phyloP scores from a whole-genome alignment of 1,140 invertebrate species.

The Daktulosphaira vitifoliae region DNA sequence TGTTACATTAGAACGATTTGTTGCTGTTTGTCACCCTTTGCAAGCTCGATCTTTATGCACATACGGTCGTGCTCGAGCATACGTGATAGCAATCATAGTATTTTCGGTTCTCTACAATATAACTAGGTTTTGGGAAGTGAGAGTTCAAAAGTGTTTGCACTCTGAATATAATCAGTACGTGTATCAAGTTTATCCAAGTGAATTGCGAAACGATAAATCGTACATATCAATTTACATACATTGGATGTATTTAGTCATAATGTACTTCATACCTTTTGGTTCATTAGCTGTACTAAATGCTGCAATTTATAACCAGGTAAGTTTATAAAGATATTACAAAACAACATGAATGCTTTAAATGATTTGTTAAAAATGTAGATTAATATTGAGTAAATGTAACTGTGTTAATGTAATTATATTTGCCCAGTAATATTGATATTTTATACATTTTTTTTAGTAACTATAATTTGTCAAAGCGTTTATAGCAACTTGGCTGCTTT shows the following conservation, averaged over 20 bases:
- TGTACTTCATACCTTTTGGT: conserved; percentile 83
- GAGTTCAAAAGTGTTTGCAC: conserved; percentile 33
- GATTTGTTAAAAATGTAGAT: not conserved
- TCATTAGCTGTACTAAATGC: conserved; percentile 77
- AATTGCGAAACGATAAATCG: conserved; percentile 56
- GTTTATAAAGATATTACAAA: no score
- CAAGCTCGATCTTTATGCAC: conserved; percentile 81
- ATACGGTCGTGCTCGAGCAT: conserved; percentile 74
- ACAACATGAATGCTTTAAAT: no score
- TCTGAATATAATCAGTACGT: conserved; percentile 51
- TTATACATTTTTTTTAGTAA: no score
- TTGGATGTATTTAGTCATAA: conserved; percentile 84
- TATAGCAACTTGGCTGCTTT: no score
- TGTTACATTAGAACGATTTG: conserved; percentile 90
- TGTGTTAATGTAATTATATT: no score
- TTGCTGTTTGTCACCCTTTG: conserved; percentile 91
- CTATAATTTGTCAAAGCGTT: no score
- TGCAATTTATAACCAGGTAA: conserved; percentile 73
- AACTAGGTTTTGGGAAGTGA: conserved; percentile 53
- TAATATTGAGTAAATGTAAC: no score
- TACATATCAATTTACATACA: conserved; percentile 84
- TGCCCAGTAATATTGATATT: no score
- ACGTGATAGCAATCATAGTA: conserved; percentile 71
- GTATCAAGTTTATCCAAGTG: conserved; percentile 61
- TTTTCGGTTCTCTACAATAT: conserved; percentile 82